phyloP scores from a whole-genome alignment of 2,113 vertebrate genomes.

The Aspidoscelis tigris region DNA sequence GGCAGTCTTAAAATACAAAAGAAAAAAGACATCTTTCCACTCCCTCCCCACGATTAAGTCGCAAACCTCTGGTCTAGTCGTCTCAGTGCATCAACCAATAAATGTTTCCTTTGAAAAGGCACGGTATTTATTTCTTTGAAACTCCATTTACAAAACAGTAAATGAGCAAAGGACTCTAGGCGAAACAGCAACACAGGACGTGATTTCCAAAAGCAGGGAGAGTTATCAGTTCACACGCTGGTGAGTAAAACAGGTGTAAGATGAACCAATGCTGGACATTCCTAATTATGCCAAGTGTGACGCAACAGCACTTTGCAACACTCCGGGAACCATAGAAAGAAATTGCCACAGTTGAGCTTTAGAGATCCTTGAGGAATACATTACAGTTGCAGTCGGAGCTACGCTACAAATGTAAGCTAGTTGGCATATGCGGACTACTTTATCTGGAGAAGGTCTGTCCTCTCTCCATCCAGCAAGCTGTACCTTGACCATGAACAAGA shows the following conservation, averaged over 20 bases:
- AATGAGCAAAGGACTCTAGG: not conserved
- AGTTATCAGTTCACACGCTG: not conserved
- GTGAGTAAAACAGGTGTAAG: not conserved
- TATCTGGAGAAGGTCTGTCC: not conserved
- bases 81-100: not conserved
- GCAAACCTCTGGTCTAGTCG: not conserved
- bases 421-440: not conserved
- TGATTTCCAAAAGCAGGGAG: not conserved
- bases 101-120: conserved; percentile 30
- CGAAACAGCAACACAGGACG: not conserved
- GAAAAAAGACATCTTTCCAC: not conserved
- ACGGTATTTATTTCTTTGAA: conserved; percentile 15
- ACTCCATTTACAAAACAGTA: not conserved
- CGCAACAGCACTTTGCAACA: not conserved
- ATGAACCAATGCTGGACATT: not conserved
- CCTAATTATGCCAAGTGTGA: not conserved
- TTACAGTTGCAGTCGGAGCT: too few species aligned
- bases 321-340: not conserved
- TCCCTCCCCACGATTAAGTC: not conserved
- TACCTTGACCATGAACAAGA: not conserved
- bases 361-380: not conserved
- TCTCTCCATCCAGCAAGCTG: too few species aligned
- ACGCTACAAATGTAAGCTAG: not conserved
- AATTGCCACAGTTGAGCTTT: not conserved
- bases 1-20: conserved; percentile 1